Conservation (phyloP, 1,140 invertebrate genomes). For the Pachypsylla venusta region DNA sequence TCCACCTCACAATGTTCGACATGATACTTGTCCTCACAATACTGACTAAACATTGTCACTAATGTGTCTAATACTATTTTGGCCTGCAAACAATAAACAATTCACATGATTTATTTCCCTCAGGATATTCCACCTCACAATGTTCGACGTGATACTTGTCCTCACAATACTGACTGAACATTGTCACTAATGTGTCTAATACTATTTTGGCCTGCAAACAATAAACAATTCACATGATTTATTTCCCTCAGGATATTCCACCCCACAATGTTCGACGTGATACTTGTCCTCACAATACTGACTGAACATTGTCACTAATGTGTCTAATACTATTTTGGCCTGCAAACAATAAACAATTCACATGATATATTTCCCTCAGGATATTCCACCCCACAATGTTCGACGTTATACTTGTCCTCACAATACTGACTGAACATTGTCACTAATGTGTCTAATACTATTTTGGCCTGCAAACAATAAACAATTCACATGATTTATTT, state of each 20-base stretch:
- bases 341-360: too few relatives aligned
- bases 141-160: constrained; percentile 62
- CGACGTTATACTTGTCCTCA: constrained; percentile 55
- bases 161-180: constrained; percentile 86
- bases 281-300: constrained; percentile 73
- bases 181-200: constrained; percentile 85
- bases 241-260: too few relatives aligned
- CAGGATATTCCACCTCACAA: constrained; percentile 76
- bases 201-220: constrained; percentile 82
- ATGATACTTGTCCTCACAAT: constrained; percentile 65
- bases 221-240: too few relatives aligned
- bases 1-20: constrained; percentile 72
- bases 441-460: constrained; percentile 88
- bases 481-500: too few relatives aligned
- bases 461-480: constrained; percentile 72
- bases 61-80: constrained; percentile 86
- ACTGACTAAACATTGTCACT: constrained; percentile 85
- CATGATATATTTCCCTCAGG: too few relatives aligned
- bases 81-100: too few relatives aligned
- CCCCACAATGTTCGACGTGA: constrained; percentile 67
- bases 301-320: constrained; percentile 86
- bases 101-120: too few relatives aligned
- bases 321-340: constrained; percentile 85
- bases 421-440: constrained; percentile 92
- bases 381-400: constrained; percentile 76